Conservation (phyloP, 2,888 invertebrate genomes). For the Taenaris catops region DNA sequence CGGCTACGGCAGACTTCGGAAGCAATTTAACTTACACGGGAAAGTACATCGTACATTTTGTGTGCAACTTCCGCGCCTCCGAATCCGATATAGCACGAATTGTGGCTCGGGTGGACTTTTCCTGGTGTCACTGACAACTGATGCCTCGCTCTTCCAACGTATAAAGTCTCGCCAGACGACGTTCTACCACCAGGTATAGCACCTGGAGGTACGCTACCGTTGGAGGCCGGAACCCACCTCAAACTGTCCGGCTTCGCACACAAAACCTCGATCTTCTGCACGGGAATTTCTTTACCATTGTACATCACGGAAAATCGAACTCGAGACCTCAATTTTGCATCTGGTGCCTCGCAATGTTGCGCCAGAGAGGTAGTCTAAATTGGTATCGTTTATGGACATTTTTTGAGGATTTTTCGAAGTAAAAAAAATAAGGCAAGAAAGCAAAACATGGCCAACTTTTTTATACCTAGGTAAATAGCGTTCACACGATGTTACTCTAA, state of each 20-base stretch:
- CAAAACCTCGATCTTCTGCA: constrained; percentile 67
- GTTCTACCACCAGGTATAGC: constrained; percentile 78
- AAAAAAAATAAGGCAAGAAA: too few relatives aligned
- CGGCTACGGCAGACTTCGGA: not conserved
- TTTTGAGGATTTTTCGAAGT: too few relatives aligned
- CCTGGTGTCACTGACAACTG: constrained; percentile 80
- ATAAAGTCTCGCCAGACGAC: constrained; percentile 64
- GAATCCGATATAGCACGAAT: constrained; percentile 61
- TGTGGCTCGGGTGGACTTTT: constrained; percentile 70
- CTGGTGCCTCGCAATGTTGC: too few relatives aligned
- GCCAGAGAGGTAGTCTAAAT: too few relatives aligned
- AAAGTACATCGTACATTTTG: constrained; percentile 65
- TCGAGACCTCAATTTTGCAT: too few relatives aligned
- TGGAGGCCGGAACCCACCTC: constrained; percentile 75
- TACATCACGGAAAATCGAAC: constrained; percentile 61
- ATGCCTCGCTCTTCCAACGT: constrained; percentile 77
- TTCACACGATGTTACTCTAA: too few relatives aligned
- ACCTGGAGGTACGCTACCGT: constrained; percentile 73
- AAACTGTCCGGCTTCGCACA: constrained; percentile 53
- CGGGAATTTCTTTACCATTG: constrained; percentile 59
- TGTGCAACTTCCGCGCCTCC: constrained; percentile 59
- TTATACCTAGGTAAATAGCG: too few relatives aligned
- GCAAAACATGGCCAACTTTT: too few relatives aligned
- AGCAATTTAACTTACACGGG: constrained; percentile 46
- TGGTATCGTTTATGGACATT: too few relatives aligned